Evolutionary conservation across 1,140 invertebrate genomes (phyloP).

Genomic region (Zelostemma sp.): DNA sequence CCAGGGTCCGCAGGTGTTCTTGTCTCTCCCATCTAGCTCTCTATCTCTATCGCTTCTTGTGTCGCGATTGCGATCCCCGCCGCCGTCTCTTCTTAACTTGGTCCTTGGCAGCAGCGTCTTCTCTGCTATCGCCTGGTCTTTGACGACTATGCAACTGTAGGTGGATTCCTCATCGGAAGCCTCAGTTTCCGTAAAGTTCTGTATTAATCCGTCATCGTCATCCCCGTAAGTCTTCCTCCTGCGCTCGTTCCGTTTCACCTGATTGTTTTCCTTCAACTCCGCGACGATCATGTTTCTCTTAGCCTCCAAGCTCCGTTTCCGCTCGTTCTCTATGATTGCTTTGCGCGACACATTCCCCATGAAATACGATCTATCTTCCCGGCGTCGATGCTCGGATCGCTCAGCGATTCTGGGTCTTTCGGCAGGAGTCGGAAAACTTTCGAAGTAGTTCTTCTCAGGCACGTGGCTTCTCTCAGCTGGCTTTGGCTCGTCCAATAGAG

Average conservation of each 20-base stretch:
- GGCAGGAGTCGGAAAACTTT: conserved; percentile 62
- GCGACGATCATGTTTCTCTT: conserved; percentile 65
- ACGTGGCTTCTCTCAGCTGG: conserved; percentile 64
- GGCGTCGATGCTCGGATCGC: conserved; percentile 69
- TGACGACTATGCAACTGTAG: conserved; percentile 72
- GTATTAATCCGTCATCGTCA: conserved; percentile 67
- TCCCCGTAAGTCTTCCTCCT: conserved; percentile 71
- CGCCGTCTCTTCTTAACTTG: conserved; percentile 74
- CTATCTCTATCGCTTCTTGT: conserved; percentile 47
- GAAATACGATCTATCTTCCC: conserved; percentile 68
- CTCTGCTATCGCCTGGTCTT: conserved; percentile 69
- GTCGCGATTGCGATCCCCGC: conserved; percentile 55
- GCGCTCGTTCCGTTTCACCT: conserved; percentile 72
- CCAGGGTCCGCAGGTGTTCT: conserved; percentile 87
- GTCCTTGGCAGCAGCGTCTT: conserved; percentile 79
- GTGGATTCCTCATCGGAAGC: conserved; percentile 75
- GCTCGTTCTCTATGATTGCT: conserved; percentile 71
- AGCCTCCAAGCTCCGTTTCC: conserved; percentile 71
- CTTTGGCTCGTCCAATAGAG: conserved; percentile 59
- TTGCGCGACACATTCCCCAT: conserved; percentile 68
- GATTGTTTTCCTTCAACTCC: conserved; percentile 64
- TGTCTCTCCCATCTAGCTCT: conserved; percentile 62
- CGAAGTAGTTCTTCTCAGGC: conserved; percentile 63
- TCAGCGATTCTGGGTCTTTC: conserved; percentile 70
- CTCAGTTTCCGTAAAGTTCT: conserved; percentile 69